Conservation (phyloP, 2,797 vertebrate species). For the Aldrovandia affinis region DNA sequence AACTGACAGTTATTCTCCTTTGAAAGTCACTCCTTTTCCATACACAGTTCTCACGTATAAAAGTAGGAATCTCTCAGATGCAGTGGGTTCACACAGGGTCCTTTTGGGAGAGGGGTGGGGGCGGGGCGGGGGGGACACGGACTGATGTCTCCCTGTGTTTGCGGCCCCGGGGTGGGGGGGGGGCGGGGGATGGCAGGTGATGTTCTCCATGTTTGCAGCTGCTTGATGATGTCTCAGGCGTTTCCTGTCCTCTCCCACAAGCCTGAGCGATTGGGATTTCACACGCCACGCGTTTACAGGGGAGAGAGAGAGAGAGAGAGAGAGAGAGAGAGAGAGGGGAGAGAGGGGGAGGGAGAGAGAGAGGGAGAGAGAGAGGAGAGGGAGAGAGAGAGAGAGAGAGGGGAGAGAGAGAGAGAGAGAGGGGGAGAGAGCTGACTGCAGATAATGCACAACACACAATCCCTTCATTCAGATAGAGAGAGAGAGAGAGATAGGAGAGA, state of each 20-base stretch:
- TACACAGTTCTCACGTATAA: not conserved
- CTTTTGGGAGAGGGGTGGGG: not conserved
- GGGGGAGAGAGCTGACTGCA: slow-evolving; percentile 33
- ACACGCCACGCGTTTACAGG: slow-evolving; percentile 36
- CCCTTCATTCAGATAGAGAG: slow-evolving; percentile 57
- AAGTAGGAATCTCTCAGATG: not conserved
- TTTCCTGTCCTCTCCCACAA: slow-evolving; percentile 26
- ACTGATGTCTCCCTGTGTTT: not conserved
- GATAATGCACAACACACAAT: not conserved
- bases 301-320: slow-evolving; percentile 56
- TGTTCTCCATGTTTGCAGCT: not conserved
- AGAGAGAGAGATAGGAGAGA: not conserved
- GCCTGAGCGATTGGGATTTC: not conserved
- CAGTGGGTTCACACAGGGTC: not conserved
- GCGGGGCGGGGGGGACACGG: no score
- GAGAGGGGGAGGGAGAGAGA: no score
- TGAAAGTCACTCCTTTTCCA: not conserved
- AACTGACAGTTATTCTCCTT: no score
- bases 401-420: no score
- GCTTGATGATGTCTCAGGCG: not conserved
- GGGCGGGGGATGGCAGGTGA: not conserved
- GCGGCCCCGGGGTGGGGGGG: not conserved
- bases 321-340: slow-evolving; percentile 47
- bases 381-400: no score
- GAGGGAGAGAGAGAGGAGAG: no score